Evolutionary conservation across 2,797 vertebrate genomes (phyloP), one percentile per base, ranked within the genome.

Genomic region (Gymnothorax javanicus): DNA sequence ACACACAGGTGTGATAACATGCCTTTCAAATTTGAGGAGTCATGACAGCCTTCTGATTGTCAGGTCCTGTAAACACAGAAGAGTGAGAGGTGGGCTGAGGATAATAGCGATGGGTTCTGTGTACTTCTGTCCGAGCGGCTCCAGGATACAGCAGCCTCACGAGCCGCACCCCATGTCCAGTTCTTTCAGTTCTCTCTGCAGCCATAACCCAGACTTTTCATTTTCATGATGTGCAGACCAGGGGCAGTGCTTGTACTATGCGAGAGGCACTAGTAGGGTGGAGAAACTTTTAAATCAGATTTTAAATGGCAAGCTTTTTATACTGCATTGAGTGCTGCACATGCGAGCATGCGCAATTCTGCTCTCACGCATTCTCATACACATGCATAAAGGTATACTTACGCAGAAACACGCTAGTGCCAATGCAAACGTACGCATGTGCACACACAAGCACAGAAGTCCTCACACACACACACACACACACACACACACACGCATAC

Each of bases 261-360:
- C 7, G 20, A 82, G 58, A 57, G 7, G 50, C 20, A 50, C 13
- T 20, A n/a, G 64, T n/a, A 82, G 27, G 17, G 60, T 79, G 50
- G 17, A 54, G 25, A 8, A 81, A 23, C 15, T 56, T 9, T 62
- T 9, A 81, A 33, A 86, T 59, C 27, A 62, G 85, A 81, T 82
- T 23, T 8, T 56, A 81, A 67, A 2, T 79, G 69, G 15, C 12
- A 50, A 85, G 84, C 11, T 27, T 17, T 54, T 50, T 15, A 69
- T 77, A 75, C 33, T 43, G 33, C 33, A 43, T 43, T 43, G 33
- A 43, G 33, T 43, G 33, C 33, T 43, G 33, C 86, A 56, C 43
- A 85, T 33, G 15, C 57, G 85, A 25, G 64, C 85, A 87, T 86
- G 73, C 62, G 79, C 82, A 89, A 86, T 86, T 73, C 84, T 27